Conservation (phyloP, 2,888 invertebrate species). For the Cabera pusaria region DNA sequence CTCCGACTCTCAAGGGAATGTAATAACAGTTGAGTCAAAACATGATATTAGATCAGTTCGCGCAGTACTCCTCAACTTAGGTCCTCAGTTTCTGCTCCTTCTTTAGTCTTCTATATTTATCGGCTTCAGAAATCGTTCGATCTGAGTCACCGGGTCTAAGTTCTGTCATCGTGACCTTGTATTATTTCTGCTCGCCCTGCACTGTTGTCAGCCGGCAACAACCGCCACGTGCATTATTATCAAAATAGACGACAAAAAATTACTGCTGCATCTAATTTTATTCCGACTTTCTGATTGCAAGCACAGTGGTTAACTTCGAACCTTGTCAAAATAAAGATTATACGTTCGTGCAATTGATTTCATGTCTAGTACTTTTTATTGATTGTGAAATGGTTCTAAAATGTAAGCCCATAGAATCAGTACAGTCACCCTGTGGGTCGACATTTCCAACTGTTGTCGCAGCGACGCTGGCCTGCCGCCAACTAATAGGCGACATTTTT, state of each 20-base stretch:
- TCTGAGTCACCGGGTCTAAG: too few relatives aligned
- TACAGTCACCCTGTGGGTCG: constrained; percentile 32
- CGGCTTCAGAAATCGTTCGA: too few relatives aligned
- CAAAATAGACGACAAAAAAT: constrained; percentile 31
- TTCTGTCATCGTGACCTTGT: constrained; percentile 9
- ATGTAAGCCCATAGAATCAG: neutral
- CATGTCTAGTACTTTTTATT: too few relatives aligned
- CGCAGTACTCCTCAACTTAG: too few relatives aligned
- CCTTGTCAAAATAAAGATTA: constrained; percentile 5
- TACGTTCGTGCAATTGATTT: too few relatives aligned
- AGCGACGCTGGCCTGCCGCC: constrained; percentile 54
- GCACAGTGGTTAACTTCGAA: constrained; percentile 1
- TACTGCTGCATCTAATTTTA: constrained; percentile 39
- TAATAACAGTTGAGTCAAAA: too few relatives aligned
- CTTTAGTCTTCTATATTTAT: too few relatives aligned
- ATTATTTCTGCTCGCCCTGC: constrained; percentile 9
- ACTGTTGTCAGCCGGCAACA: constrained; percentile 14
- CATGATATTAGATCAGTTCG: too few relatives aligned
- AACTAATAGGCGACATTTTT: constrained; percentile 60
- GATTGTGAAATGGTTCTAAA: constrained; percentile 6
- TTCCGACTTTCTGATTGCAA: neutral
- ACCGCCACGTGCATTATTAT: constrained; percentile 13
- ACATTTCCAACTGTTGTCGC: constrained; percentile 53
- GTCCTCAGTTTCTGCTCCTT: too few relatives aligned
- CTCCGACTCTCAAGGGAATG: too few relatives aligned